A percentile compares a stretch with the other conserved stretches of the same genome.
Conservation (phyloP, 2,797 vertebrate genomes). For the Sebastes glaucus region DNA sequence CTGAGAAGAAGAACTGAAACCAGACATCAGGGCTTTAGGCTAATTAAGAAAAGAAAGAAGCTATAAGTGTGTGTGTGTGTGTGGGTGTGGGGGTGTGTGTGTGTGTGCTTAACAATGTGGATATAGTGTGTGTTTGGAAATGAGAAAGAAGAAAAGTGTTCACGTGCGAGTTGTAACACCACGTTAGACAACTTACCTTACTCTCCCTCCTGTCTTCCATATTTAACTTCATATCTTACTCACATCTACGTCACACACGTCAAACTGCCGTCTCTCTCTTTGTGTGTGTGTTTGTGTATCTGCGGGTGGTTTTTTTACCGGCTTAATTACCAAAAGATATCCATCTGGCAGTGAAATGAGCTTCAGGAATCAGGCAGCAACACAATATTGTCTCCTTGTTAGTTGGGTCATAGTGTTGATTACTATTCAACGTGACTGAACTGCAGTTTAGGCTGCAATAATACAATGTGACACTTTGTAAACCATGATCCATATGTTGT, state of each 20-base stretch:
- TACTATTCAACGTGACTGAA: constrained; percentile 22
- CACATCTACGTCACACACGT: neutral
- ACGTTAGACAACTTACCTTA: neutral
- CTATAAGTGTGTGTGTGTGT: neutral
- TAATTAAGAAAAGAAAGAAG: constrained; percentile 65
- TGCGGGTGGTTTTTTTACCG: constrained; percentile 23
- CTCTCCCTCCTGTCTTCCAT: neutral
- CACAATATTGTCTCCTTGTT: constrained; percentile 41
- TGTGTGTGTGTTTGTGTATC: constrained; percentile 1
- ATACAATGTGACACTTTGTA: neutral
- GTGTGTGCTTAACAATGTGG: neutral
- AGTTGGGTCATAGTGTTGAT: constrained; percentile 39
- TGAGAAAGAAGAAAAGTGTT: neutral
- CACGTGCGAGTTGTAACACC: neutral
- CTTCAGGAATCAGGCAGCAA: constrained; percentile 37
- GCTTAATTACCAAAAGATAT: constrained; percentile 55
- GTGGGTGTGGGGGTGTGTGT: neutral
- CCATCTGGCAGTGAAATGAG: constrained; percentile 49
- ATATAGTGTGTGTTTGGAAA: neutral
- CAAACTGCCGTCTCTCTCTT: neutral
- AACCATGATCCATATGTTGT: neutral
- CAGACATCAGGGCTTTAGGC: constrained; percentile 63
- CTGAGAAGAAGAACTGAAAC: constrained; percentile 56
- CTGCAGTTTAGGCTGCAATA: neutral
- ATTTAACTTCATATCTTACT: constrained; percentile 1